phyloP scores from a whole-genome alignment of 2,888 invertebrate species.

The Diloba caeruleocephala region DNA sequence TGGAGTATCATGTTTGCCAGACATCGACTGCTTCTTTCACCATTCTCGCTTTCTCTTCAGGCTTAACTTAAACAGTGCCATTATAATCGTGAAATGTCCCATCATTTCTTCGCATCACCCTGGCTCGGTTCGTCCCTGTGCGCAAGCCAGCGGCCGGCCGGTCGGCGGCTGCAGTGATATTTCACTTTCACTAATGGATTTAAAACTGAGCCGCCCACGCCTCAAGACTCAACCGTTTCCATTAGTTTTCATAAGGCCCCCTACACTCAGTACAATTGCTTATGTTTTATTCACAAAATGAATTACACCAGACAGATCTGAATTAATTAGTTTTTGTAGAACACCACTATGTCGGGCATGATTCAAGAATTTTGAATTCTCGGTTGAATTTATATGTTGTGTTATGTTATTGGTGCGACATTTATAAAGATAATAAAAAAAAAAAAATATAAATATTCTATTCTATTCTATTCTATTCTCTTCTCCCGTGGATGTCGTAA shows the following conservation, averaged over 20 bases:
- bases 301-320: conserved; percentile 35
- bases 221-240: conserved; percentile 36
- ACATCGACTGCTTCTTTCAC: too few species aligned
- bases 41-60: too few species aligned
- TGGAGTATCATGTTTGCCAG: too few species aligned
- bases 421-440: too few species aligned
- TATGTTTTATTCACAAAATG: conserved; percentile 52
- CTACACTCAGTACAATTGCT: conserved; percentile 39
- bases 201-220: conserved; percentile 59
- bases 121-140: conserved; percentile 39
- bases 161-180: conserved; percentile 53
- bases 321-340: conserved; percentile 49
- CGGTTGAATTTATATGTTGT: not conserved
- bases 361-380: not conserved
- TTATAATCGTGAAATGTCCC: too few species aligned
- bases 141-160: conserved; percentile 33
- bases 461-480: too few species aligned
- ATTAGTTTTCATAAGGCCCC: conserved; percentile 53
- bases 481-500: too few species aligned
- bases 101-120: not conserved
- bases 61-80: too few species aligned
- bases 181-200: conserved; percentile 71
- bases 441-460: too few species aligned
- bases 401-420: not conserved
- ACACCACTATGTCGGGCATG: not conserved